Evolutionary conservation across 2,113 vertebrate species (phyloP), one percentile per base, ranked within the genome.

Genomic region (Sterrhoptilus dennistouni): DNA sequence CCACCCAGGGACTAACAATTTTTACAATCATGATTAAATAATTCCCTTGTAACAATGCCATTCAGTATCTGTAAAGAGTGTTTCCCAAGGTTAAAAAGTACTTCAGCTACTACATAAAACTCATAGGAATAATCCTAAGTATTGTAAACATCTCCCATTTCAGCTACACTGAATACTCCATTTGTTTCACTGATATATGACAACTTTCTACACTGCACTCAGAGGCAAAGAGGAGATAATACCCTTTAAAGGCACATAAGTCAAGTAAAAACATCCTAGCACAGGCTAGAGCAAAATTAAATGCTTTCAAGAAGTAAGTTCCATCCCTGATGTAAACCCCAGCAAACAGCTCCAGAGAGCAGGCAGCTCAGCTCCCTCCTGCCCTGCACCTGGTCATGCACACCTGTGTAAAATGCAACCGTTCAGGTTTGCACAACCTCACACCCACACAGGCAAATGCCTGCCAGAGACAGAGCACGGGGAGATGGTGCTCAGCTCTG

Each of bases 341-440:
- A 75, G 40, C 50, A 17, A 53, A 45, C 7, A 90, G 54, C 89
- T 85, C 38, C 42, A 0, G 91, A 44, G 3, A 61, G 90, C 54
- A 87, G 88, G 19, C 42, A 65, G 87, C 56, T 84, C 44, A 36
- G 76, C 20, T 87, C 69, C 83, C 45, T 49, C 3, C 84, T 61
- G 65, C 6, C 2, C 17, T 53, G 88, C 90, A 93, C 64, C 92
- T 68, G 72, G 95, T 54, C 90, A 88, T 6, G 65, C 19, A 11
- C 76, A 94, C 83, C 95, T 83, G 85, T 61, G 86, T 68, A 44
- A 96, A 96, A 96, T 96, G 96, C 93, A 68, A 72, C 93, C 95
- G 89, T 89, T 96, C 95, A 96, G 95, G 96, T 96, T 96, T 94
- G 95, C 88, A 93, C 76, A 45, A 92, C 61, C 94, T 87, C 94